Base-by-base conservation (phyloP, 2,113 vertebrate genomes). In the Cheirogaleus medius region DNA sequence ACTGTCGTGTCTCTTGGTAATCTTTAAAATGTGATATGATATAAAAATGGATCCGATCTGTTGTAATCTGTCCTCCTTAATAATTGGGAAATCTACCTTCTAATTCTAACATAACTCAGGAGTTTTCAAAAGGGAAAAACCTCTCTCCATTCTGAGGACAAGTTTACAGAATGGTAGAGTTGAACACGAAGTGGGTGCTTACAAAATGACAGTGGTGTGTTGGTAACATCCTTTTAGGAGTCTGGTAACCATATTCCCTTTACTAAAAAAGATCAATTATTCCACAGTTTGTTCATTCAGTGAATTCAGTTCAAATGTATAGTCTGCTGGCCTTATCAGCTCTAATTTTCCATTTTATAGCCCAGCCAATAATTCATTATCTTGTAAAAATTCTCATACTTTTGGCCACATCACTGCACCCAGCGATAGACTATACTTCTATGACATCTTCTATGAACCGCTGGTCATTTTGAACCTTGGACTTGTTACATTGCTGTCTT, bases 281-380 rank as follows among this genome's bases (percentile, higher is more conserved):
- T 64, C 73, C 34, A 76, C 5, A 7, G 14, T 44, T 73, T 52
- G 58, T 37, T 69, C 64, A 21, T 39, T 73, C 37, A 34, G 1
- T 25, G 27, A 44, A 27, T 25, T 5, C 21, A 15, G 18, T 78
- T 90, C 54, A 47, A 56, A 71, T 74, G 60, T 39, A 20, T 42
- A 25, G 47, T 39, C 44, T 44, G 8, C 27, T 37, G 39, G 54
- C 73, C 63, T 54, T 64, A 37, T 17, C 85, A 54, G 91, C 71
- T 47, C 92, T 85, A 74, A 74, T 21, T 88, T 94, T 97, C 66
- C 90, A 78, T 90, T 83, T 69, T 80, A 25, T 73, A 58, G 8
- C 42, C 74, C 47, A 58, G 82, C 68, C 93, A 85, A n/a, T 95
- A 86, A 91, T 88, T 89, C 25, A 0, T 95, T 83, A 89, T 96